Base-by-base conservation (phyloP, 1,140 invertebrate species). In the Neuroterus valhalla region DNA sequence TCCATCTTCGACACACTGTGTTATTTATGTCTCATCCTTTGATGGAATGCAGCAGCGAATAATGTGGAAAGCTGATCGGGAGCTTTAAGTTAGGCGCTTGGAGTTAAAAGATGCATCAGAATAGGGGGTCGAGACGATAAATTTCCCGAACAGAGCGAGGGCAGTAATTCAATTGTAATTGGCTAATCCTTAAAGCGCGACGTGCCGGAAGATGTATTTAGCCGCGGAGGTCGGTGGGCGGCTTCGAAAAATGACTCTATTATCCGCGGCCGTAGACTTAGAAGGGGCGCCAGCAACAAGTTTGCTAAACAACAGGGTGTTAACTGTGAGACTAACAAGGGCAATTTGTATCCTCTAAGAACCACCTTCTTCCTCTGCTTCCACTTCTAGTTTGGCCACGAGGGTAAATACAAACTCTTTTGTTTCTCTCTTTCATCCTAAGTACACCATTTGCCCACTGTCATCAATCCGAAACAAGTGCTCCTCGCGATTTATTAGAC, bases 191-290 rank as follows among this genome's bases (percentile, higher is more conserved):
- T 88, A 89, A 87, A 85, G 81, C 74, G 76, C 79, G 79, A 26
- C 42, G 74, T 73, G 67, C 68, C 66, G 82, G 79, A 86, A 84
- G 84, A 84, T 80, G 83, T 83, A 80, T 84, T 81, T 86, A 82
- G 78, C 75, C 66, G 52, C 68, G 74, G 78, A 75, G 78, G 75
- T 52, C 71, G 70, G 81, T 77, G 71, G 75, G 66, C 77, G 73
- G 70, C 74, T 77, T 80, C 80, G 88, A 90, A 90, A 90, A 90
- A 90, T 90, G 89, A 90, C 89, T 90, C 89, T 86, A 90, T 90
- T 89, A 89, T 84, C 83, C 66, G 77, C 69, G 83, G 74, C 80
- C 71, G 78, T 62, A 62, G 84, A 82, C 80, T 82, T 78, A 75
- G 43, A 71, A 78, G 82, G 78, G 67, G 69, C 48, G 50, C 62